Evolutionary conservation across 2,888 invertebrate genomes (phyloP), one percentile per base, ranked within the genome.

Genomic region (Lamproptera curius): DNA sequence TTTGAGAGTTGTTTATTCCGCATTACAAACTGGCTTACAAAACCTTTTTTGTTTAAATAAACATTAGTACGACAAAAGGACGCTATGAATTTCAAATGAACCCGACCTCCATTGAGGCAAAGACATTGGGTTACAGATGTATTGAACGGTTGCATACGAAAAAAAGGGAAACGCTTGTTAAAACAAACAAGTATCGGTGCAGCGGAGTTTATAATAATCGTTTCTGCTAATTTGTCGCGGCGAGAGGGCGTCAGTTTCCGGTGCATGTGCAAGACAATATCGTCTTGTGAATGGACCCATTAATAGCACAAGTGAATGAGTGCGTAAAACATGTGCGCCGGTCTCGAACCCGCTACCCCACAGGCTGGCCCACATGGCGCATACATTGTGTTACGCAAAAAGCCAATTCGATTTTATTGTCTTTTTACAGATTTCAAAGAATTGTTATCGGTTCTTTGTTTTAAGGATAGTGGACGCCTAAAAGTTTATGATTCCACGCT

Each of bases 261-360:
- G 78, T 74, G 81, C 86, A 86, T 83, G 68, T 86, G 86, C 83
- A 76, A 75, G 78, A 85, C 85, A 85, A 86, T 86, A 61, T 67
- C 55, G 72, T 65, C 77, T 66, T 55, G 71, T 78, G 77, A 83
- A 85, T 83, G 85, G 79, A 71, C 73, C 75, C 84, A 80, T 82
- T 84, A 85, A 84, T 83, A 83, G 80, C 64, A 52, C 56, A 73
- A 74, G 70, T 82, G 82, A 84, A 85, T 86, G 84, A 80, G 71
- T 73, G 79, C 70, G 82, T 79, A 78, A 75, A 47, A 83, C 80
- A 82, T 84, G 82, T 82, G 80, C 63, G 57, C 20, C 6, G 56
- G 61, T 57, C 55, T 57, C 58, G 57, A 63, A 60, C 56, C 63
- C 66, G 62, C 71, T 67, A 70, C 78, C 77, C 73, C 70, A 59